Evolutionary conservation across 2,113 vertebrate genomes (phyloP).

Genomic region (Erythrocercus mccallii): DNA sequence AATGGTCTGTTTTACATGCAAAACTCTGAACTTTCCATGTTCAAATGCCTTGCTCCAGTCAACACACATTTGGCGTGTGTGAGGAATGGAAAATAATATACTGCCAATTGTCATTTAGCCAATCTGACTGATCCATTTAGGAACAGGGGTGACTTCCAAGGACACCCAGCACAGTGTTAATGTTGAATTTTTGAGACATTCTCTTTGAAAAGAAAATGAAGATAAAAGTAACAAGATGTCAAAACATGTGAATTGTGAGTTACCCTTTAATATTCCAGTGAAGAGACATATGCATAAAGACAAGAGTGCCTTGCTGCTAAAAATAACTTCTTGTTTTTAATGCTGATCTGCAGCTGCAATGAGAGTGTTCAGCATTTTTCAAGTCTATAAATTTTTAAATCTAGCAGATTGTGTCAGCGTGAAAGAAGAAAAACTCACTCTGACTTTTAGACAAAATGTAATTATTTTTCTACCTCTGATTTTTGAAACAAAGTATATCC

Average conservation of each 20-base stretch:
- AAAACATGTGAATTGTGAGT: conserved; percentile 15
- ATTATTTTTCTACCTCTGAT: not conserved
- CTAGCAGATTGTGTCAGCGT: not conserved
- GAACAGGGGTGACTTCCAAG: not conserved
- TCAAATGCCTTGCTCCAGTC: not conserved
- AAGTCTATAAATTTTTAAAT: not conserved
- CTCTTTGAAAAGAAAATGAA: conserved; percentile 14
- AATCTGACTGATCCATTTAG: not conserved
- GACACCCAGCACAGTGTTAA: not conserved
- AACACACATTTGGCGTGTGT: not conserved
- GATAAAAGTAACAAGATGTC: conserved; percentile 13
- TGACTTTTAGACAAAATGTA: not conserved
- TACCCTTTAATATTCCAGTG: conserved; percentile 24
- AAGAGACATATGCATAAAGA: conserved; percentile 10
- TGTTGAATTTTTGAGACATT: not conserved
- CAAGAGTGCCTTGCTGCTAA: not conserved
- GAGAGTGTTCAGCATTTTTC: conserved; percentile 1
- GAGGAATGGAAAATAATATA: not conserved
- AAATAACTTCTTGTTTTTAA: conserved; percentile 28
- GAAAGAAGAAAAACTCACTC: not conserved
- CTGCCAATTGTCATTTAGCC: not conserved
- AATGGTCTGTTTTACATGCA: not conserved
- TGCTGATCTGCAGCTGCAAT: conserved; percentile 1
- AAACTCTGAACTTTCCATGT: not conserved
- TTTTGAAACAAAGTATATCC: not conserved